These are phyloP conservation scores for Dipodomys merriami DNA, from an alignment of 2,113 vertebrate genomes.

Conservation along the genomic window DNA sequence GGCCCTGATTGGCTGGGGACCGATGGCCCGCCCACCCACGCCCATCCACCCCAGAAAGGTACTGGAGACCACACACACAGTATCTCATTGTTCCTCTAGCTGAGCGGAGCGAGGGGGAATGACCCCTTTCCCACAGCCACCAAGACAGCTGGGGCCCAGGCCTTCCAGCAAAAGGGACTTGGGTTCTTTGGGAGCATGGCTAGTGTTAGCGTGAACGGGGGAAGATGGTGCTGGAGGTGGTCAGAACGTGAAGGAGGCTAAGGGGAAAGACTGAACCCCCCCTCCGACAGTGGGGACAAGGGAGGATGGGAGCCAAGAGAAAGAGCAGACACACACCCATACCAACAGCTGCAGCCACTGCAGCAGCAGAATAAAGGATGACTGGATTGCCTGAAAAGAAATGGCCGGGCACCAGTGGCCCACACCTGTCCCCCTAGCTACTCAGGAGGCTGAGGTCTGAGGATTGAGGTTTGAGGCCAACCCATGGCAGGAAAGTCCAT, in stretches of 20 bases:
- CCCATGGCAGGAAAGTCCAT: too few relatives aligned
- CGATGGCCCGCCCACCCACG: fast-evolving
- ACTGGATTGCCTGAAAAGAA: neutral
- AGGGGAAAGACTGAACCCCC: too few relatives aligned
- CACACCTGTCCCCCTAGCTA: too few relatives aligned
- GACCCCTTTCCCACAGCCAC: too few relatives aligned
- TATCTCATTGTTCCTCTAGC: neutral
- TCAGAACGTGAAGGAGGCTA: neutral
- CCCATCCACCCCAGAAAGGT: neutral
- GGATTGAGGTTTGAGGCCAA: too few relatives aligned
- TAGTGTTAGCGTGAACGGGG: neutral
- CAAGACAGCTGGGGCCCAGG: too few relatives aligned
- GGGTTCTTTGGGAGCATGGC: neutral
- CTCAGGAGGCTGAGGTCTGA: too few relatives aligned
- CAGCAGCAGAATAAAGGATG: neutral
- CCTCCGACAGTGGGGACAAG: fast-evolving
- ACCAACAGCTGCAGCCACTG: too few relatives aligned
- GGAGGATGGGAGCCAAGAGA: fast-evolving
- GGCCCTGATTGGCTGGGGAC: neutral
- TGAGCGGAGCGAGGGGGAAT: neutral
- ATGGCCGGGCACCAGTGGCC: too few relatives aligned
- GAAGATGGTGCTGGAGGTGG: neutral
- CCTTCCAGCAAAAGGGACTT: fast-evolving
- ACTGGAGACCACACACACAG: fast-evolving
- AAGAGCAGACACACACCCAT: neutral